Conservation (phyloP, 1,140 invertebrate species). For the Heliconius eleuchia region DNA sequence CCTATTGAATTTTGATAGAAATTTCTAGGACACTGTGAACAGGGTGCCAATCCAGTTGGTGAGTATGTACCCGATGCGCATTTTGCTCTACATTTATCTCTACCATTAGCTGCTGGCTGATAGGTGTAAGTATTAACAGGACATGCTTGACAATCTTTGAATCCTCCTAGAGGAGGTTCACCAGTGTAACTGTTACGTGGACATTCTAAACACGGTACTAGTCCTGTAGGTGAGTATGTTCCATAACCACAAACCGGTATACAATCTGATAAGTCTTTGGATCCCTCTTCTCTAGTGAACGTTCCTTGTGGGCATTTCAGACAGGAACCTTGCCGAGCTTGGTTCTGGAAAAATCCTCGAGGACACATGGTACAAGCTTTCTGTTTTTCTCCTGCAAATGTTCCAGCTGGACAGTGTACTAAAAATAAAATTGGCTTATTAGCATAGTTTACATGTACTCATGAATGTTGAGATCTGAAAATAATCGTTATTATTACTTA, state of each 20-base stretch:
- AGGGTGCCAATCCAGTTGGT: slow-evolving; percentile 96
- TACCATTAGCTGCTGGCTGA: slow-evolving; percentile 92
- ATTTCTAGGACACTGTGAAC: slow-evolving; percentile 95
- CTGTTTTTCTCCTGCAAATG: slow-evolving; percentile 93
- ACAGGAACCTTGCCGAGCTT: slow-evolving; percentile 93
- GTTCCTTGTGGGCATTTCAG: slow-evolving; percentile 94
- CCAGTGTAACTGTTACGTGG: slow-evolving; percentile 95
- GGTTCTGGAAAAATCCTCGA: slow-evolving; percentile 95
- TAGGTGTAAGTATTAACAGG: slow-evolving; percentile 95
- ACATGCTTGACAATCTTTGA: slow-evolving; percentile 96
- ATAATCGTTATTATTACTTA: slow-evolving; percentile 81
- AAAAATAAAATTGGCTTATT: slow-evolving; percentile 53
- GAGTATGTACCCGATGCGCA: slow-evolving; percentile 97
- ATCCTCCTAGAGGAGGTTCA: slow-evolving; percentile 94
- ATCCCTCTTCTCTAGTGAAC: slow-evolving; percentile 95
- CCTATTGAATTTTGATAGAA: slow-evolving; percentile 94
- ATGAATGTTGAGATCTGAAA: not conserved
- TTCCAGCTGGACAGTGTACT: slow-evolving; percentile 98
- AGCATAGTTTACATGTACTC: not conserved
- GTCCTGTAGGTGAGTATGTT: slow-evolving; percentile 96
- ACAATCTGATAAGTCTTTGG: slow-evolving; percentile 91
- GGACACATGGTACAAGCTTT: slow-evolving; percentile 94
- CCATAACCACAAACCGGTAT: slow-evolving; percentile 97
- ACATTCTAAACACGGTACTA: slow-evolving; percentile 97
- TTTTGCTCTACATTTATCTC: slow-evolving; percentile 93